phyloP scores from a whole-genome alignment of 1,140 invertebrate genomes.

The Phocides pigmalion region DNA sequence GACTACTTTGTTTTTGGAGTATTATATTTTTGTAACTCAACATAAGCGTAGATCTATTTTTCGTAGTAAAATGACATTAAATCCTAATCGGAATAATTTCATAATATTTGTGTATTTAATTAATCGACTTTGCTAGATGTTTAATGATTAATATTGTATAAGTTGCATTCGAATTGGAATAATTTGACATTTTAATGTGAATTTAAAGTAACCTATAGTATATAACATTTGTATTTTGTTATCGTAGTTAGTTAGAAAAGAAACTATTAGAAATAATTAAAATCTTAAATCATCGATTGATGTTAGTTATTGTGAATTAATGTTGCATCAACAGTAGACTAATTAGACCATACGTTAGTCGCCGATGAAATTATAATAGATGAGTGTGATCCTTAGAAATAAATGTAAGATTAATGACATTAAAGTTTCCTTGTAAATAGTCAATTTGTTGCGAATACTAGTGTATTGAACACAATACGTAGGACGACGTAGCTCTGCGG shows the following conservation, averaged over 20 bases:
- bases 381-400: conserved; percentile 6
- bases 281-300: neutral
- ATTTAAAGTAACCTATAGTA: neutral
- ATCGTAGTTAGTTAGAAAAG: neutral
- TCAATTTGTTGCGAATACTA: conserved; percentile 36
- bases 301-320: conserved; percentile 1
- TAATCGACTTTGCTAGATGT: conserved; percentile 1
- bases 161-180: neutral
- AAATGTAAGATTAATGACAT: neutral
- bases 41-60: conserved; percentile 4
- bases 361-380: neutral
- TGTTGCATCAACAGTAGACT: neutral
- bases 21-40: conserved; percentile 19
- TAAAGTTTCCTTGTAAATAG: conserved; percentile 9
- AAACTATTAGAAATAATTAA: neutral
- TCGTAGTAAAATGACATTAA: neutral
- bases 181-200: conserved; percentile 7
- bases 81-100: conserved; percentile 4
- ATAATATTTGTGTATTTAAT: neutral
- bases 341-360: neutral
- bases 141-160: neutral
- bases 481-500: conserved; percentile 12
- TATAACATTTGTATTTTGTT: neutral
- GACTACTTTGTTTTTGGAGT: conserved; percentile 8
- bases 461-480: conserved; percentile 3